Conservation (phyloP, 2,797 vertebrate genomes). For the Spinus olivaceus region DNA sequence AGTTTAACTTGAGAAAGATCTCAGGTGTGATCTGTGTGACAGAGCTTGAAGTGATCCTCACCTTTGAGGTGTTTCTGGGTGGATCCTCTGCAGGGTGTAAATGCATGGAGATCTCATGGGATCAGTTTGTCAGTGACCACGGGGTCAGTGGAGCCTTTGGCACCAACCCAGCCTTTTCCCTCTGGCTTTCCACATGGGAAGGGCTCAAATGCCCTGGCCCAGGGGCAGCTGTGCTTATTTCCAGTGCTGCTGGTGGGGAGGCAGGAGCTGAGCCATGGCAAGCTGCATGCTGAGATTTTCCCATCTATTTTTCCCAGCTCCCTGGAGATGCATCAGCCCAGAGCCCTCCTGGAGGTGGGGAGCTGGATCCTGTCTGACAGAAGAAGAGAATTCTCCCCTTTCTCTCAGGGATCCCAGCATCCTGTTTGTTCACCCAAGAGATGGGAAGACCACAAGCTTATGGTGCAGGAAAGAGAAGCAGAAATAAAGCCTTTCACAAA, state of each 20-base stretch:
- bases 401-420: not conserved
- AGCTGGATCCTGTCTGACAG: not conserved
- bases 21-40: not conserved
- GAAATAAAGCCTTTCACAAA: not conserved
- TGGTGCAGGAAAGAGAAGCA: not conserved
- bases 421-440: not conserved
- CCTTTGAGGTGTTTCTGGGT: not conserved
- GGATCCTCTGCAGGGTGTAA: not conserved
- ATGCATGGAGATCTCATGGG: rapidly evolving
- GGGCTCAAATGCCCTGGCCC: not conserved
- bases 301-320: not conserved
- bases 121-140: not conserved
- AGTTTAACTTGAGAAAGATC: not conserved
- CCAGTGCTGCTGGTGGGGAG: rapidly evolving
- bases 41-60: not conserved
- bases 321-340: not conserved
- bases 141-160: not conserved
- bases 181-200: not conserved
- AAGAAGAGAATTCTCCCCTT: not conserved
- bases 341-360: not conserved
- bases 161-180: not conserved
- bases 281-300: not conserved
- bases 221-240: not conserved
- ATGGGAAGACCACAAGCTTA: not conserved
- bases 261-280: not conserved